Evolutionary conservation across 2,888 invertebrate genomes (phyloP), one percentile per base, ranked within the genome.

Genomic region (Aphodius granarius): DNA sequence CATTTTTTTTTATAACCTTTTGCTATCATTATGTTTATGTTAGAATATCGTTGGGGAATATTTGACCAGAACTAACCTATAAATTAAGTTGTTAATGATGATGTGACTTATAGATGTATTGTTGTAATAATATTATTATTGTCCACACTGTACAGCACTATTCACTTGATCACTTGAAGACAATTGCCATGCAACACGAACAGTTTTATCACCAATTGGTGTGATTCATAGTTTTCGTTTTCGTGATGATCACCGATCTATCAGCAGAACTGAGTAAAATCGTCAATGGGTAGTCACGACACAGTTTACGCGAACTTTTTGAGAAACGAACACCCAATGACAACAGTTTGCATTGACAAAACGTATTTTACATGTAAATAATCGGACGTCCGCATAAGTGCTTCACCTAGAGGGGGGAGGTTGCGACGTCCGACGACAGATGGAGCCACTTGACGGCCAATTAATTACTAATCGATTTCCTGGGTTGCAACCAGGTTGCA

Each of bases 391-490:
- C 68, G 22, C 21, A 19, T 21, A 43, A 43, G 43, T 68, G 68
- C 68, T 68, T 68, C 68, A 68, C 68, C 68, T 68, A 68, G 21
- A 68, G 22, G 21, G 68, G 22, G n/a, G 5, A 22, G 22, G 16
- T 22, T 20, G 66, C 66, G 20, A 18, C 68, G 68, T 68, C 22
- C 22, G n/a, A 20, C 68, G 22, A 68, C 68, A 68, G 68, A 68
- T 68, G 68, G 68, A 20, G 68, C 68, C 22, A 66, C 20, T 5
- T 22, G 20, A n/a, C 66, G 20, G 15, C 4, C 20, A 68, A 68
- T 68, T 68, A 68, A 68, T 68, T 68, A 68, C 68, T n/a, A 68
- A 68, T 68, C 68, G 68, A 68, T 68, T 68, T 22, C 20, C n/a
- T 20, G 21, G 68, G 6, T 43, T n/a, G n/a, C n/a, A n/a, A n/a